Conservation (phyloP, 2,888 invertebrate species). For the Teleiodes luculella region DNA sequence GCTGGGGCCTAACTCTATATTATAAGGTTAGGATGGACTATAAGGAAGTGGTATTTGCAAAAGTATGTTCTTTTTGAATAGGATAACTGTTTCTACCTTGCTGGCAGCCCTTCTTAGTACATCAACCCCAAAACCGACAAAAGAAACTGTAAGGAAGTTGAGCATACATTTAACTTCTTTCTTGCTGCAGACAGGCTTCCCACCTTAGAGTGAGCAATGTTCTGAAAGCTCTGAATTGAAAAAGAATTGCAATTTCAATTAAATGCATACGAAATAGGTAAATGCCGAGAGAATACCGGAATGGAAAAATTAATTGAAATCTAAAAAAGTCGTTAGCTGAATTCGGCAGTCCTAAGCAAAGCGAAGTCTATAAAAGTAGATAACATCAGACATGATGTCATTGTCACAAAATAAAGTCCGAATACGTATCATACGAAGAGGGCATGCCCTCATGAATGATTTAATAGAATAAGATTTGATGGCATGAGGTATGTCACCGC, state of each 20-base stretch:
- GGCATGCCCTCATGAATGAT: slow-evolving; percentile 8
- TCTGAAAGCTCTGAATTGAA: no score
- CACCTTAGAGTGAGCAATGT: no score
- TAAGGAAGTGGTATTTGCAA: no score
- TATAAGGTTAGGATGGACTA: no score
- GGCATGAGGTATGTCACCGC: slow-evolving; percentile 1
- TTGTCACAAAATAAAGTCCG: slow-evolving; percentile 2
- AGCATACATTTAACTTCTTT: no score
- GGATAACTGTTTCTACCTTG: no score
- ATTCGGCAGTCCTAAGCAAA: not conserved
- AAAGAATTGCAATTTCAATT: no score
- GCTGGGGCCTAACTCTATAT: not conserved
- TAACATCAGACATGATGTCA: slow-evolving; percentile 10
- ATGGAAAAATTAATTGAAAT: not conserved
- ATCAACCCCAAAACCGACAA: no score
- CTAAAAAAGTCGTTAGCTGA: not conserved
- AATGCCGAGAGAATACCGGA: not conserved
- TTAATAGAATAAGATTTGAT: slow-evolving; percentile 11
- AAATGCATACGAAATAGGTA: not conserved
- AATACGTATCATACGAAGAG: not conserved
- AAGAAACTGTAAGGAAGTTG: no score
- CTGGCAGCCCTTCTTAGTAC: no score
- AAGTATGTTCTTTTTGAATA: no score
- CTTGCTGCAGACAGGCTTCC: no score
- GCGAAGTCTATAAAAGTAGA: not conserved